Percentiles rank a stretch among this genome's conserved stretches.
These are phyloP conservation scores for Anoplolepis gracilipes DNA, from an alignment of 1,140 invertebrate species.

Conservation along the genomic window DNA sequence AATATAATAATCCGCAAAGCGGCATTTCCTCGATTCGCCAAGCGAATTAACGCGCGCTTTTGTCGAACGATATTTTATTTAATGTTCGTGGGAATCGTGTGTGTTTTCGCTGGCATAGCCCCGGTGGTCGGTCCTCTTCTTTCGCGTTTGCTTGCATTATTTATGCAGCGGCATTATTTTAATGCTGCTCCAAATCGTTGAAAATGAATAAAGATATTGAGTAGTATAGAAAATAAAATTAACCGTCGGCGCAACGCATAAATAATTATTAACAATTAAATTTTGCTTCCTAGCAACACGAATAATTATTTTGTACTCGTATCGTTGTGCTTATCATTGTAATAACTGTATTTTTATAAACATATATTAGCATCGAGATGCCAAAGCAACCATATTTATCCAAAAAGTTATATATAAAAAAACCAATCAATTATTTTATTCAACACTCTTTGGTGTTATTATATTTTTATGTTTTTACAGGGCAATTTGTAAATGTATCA, in stretches of 20 bases:
- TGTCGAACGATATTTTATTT: constrained; percentile 58
- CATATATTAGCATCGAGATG: background rate
- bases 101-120: background rate
- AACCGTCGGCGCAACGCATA: background rate
- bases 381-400: background rate
- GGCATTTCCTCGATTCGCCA: constrained; percentile 60
- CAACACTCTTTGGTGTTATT: constrained; percentile 4
- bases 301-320: constrained; percentile 29
- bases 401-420: background rate
- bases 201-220: constrained; percentile 30
- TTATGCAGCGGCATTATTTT: constrained; percentile 38
- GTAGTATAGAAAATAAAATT: constrained; percentile 15
- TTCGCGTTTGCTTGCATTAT: constrained; percentile 25
- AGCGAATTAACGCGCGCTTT: constrained; percentile 51
- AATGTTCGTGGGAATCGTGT: constrained; percentile 14
- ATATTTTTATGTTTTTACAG: background rate
- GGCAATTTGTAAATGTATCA: too few species aligned
- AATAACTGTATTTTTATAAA: constrained; percentile 62
- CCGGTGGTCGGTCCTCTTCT: constrained; percentile 13
- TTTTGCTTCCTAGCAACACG: too few species aligned
- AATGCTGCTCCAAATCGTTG: constrained; percentile 1
- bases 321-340: constrained; percentile 57
- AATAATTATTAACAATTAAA: constrained; percentile 12
- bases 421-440: background rate
- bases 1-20: constrained; percentile 65